Evolutionary conservation across 1,140 invertebrate genomes (phyloP).

Genomic region (Bombus waltoni): DNA sequence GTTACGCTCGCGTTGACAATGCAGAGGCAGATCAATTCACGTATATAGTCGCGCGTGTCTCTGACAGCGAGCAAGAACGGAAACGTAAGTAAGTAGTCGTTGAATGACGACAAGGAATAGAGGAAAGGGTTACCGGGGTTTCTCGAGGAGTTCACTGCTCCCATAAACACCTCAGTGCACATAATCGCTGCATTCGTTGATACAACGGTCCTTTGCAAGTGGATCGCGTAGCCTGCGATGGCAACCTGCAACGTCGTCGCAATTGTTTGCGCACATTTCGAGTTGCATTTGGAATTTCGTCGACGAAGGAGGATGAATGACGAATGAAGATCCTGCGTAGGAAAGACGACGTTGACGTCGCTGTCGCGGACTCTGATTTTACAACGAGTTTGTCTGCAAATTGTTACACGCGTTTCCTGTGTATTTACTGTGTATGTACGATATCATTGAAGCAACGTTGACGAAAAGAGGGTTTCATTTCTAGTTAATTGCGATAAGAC

Average conservation of each 20-base stretch:
- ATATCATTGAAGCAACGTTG: not conserved
- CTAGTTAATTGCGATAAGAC: not conserved
- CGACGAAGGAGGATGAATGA: not conserved
- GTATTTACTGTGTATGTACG: not conserved
- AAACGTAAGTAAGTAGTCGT: constrained; percentile 43
- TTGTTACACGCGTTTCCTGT: not conserved
- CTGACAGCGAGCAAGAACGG: constrained; percentile 50
- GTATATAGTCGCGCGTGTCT: constrained; percentile 31
- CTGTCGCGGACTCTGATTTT: not conserved
- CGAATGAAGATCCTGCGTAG: no score
- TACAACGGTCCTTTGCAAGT: constrained; percentile 7
- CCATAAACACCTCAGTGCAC: constrained; percentile 68
- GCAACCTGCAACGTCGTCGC: constrained; percentile 20
- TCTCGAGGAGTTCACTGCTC: constrained; percentile 58
- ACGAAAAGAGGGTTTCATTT: not conserved
- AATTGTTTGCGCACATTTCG: constrained; percentile 17
- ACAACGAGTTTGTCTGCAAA: not conserved
- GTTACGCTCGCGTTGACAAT: constrained; percentile 34
- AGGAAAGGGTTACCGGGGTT: constrained; percentile 18
- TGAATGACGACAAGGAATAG: not conserved
- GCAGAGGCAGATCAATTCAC: constrained; percentile 25
- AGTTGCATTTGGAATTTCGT: constrained; percentile 6
- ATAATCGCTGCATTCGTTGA: constrained; percentile 59
- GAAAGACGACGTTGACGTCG: no score
- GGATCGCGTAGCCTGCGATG: constrained; percentile 3